Base-by-base conservation (phyloP, 2,888 invertebrate species). In the Caenorhabditis plicata region DNA sequence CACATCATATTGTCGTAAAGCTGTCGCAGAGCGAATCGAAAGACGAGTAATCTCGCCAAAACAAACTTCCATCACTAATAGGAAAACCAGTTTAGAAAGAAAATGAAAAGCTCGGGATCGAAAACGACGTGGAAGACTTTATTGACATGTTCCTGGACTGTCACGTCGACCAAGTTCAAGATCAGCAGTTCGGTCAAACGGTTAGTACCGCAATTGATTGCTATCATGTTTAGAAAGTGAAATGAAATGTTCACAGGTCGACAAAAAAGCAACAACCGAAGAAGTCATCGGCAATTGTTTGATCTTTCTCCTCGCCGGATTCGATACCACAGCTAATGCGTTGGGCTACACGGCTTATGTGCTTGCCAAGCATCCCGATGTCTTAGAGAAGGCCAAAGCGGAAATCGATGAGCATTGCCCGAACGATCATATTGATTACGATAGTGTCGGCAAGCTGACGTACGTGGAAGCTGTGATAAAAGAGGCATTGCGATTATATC, bases 281-380 rank as follows among this genome's bases (percentile, higher is more conserved):
- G 79, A 79, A 39, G 70, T 76, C 19, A 54, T 68, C 13, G 51
- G 61, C 2, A 63, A 69, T 13, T 75, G 75, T 26, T 53, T 73
- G 13, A 45, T 77, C 0, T 77, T 79, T 51, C 49, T 79, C 11
- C 41, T 77, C 1, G 78, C 78, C 40, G 78, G 76, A n/a, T 79
- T 71, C 42, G 77, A 86, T 67, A 86, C 85, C 0, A 85, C 85
- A 0, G 83, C 84, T 7, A 83, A 83, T 9, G 77, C 84, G 2
- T 71, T 86, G 11, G 81, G 81, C 2, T 85, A 82, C 65, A 76
- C 82, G 9, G 75, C 82, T 50, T 83, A 82, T 64, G 80, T 83
- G 44, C 75, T 85, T 48, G 83, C 84, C 5, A 73, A 74, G 42
- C 78, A 84, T 38, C 71, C 69, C 0, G 64, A 67, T 13, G 47